Conservation (phyloP, 2,888 invertebrate species). For the Erebia aethiops region DNA sequence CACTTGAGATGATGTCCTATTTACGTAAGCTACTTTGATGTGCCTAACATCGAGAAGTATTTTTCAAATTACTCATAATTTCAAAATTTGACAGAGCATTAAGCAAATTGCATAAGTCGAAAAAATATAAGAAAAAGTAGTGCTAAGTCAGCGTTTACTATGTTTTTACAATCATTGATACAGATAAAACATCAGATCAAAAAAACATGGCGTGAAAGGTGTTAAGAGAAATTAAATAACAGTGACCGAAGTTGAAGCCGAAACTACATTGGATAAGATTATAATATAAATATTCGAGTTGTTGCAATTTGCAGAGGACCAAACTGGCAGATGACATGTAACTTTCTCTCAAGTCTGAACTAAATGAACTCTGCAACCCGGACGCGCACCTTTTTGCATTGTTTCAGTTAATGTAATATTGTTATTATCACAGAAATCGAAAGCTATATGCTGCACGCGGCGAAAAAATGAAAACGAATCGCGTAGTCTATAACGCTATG, state of each 20-base stretch:
- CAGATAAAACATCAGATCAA: conserved; percentile 9
- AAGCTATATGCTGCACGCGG: conserved; percentile 59
- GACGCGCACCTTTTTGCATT: conserved; percentile 66
- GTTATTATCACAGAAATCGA: conserved; percentile 71
- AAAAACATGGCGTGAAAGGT: conserved; percentile 22
- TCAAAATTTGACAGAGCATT: background rate
- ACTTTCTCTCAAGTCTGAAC: conserved; percentile 65
- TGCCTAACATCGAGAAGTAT: background rate
- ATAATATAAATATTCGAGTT: conserved; percentile 59
- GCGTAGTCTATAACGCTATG: conserved; percentile 37
- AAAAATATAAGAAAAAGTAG: background rate
- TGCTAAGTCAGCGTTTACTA: background rate
- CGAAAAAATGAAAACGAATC: conserved; percentile 70
- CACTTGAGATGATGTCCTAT: conserved; percentile 12
- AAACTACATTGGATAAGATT: conserved; percentile 44
- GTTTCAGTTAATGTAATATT: conserved; percentile 73
- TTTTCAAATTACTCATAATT: background rate
- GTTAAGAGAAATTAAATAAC: conserved; percentile 18
- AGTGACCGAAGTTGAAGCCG: conserved; percentile 25
- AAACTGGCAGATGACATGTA: conserved; percentile 62
- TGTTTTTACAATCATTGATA: conserved; percentile 11
- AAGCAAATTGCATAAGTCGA: background rate
- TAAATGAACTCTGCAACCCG: conserved; percentile 61
- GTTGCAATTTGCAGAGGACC: conserved; percentile 59
- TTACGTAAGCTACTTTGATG: background rate